Evolutionary conservation across 1,140 invertebrate genomes (phyloP).

Genomic region (Drosophila parabipectinata): DNA sequence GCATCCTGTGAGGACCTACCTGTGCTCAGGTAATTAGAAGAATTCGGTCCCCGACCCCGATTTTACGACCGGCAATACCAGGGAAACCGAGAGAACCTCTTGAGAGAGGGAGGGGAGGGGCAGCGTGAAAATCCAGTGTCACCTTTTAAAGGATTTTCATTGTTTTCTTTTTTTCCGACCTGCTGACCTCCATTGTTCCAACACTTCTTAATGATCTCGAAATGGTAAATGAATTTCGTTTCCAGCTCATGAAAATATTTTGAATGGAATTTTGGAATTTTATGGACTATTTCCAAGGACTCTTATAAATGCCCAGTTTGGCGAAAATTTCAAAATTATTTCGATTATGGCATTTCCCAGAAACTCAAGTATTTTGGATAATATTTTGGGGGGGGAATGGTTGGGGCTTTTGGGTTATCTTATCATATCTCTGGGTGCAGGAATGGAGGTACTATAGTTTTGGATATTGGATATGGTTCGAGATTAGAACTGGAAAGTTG

Average conservation of each 20-base stretch:
- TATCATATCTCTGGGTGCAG: constrained; percentile 38
- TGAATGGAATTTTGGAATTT: constrained; percentile 38
- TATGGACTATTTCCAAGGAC: constrained; percentile 17
- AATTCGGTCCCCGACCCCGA: constrained; percentile 17
- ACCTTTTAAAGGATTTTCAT: constrained; percentile 34
- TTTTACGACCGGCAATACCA: constrained; percentile 43
- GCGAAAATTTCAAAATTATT: neutral
- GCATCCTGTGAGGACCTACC: constrained; percentile 46
- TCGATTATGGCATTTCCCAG: constrained; percentile 17
- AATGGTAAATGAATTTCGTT: constrained; percentile 40
- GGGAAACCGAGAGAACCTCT: constrained; percentile 37
- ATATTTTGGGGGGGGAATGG: constrained; percentile 5
- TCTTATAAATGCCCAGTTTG: neutral
- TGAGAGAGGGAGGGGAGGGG: constrained; percentile 9
- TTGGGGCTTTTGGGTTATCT: constrained; percentile 50
- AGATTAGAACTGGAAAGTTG: neutral
- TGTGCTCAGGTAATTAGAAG: constrained; percentile 60
- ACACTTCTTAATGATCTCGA: constrained; percentile 39
- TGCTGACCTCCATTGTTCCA: constrained; percentile 13
- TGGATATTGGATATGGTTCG: constrained; percentile 8
- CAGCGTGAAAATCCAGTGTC: constrained; percentile 46
- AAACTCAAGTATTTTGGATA: neutral
- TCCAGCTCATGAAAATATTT: constrained; percentile 10
- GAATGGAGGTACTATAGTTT: neutral
- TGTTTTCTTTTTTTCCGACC: constrained; percentile 14